These are phyloP conservation scores for Drosophila mojavensis DNA, from an alignment of 1,140 invertebrate species.

Conservation along the genomic window DNA sequence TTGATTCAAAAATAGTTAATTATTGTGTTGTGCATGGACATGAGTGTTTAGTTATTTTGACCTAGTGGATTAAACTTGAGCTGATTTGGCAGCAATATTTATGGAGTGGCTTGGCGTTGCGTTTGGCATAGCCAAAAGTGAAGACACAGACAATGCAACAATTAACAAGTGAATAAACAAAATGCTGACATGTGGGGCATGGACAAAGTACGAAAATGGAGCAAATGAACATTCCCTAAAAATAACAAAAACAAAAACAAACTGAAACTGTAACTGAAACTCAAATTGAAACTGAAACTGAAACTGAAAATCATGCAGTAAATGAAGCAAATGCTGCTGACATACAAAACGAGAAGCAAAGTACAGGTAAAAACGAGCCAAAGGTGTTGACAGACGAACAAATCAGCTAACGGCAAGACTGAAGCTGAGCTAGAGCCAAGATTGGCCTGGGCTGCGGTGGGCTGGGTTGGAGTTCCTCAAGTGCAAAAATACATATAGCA, in stretches of 20 bases:
- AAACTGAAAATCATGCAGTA: slow-evolving; percentile 73
- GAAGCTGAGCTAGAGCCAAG: neutral
- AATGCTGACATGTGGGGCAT: slow-evolving; percentile 40
- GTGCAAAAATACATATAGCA: slow-evolving; percentile 29
- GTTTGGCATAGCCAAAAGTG: slow-evolving; percentile 23
- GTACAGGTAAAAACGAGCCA: slow-evolving; percentile 18
- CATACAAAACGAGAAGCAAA: slow-evolving; percentile 56
- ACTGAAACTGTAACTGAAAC: slow-evolving; percentile 15
- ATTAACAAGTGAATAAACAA: slow-evolving; percentile 40
- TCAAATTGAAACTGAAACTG: slow-evolving; percentile 41
- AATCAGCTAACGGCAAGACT: slow-evolving; percentile 53
- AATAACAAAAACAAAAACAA: slow-evolving; percentile 9
- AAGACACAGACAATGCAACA: slow-evolving; percentile 39
- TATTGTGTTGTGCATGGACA: no score
- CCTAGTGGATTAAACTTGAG: slow-evolving; percentile 20
- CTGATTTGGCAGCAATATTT: slow-evolving; percentile 9
- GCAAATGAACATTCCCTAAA: slow-evolving; percentile 33
- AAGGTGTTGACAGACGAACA: slow-evolving; percentile 63
- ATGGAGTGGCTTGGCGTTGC: slow-evolving; percentile 4
- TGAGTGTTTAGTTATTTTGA: neutral
- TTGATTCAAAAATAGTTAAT: no score
- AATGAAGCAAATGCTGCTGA: slow-evolving; percentile 74
- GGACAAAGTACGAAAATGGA: slow-evolving; percentile 40
- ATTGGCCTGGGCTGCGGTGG: neutral
- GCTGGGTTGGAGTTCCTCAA: slow-evolving; percentile 23